phyloP scores from a whole-genome alignment of 1,140 invertebrate species.

The Ips typographus region DNA sequence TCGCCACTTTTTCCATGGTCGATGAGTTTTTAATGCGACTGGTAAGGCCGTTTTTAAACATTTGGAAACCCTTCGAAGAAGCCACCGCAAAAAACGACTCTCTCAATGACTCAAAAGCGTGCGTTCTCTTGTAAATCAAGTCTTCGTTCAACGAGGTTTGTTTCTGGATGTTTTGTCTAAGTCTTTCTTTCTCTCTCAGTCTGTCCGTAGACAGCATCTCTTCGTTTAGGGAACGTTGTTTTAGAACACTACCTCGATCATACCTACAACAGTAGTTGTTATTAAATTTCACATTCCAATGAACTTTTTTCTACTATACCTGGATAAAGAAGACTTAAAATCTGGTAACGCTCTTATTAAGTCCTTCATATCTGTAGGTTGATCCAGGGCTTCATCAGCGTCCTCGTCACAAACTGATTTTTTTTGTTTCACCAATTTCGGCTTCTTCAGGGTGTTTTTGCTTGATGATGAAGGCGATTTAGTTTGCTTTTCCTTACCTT shows the following conservation, averaged over 20 bases:
- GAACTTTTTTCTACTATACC: background rate
- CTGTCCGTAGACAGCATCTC: slow-evolving; percentile 83
- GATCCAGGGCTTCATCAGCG: slow-evolving; percentile 63
- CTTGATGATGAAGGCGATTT: slow-evolving; percentile 4
- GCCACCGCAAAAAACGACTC: slow-evolving; percentile 72
- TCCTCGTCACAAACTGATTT: slow-evolving; percentile 73
- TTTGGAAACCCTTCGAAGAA: slow-evolving; percentile 76
- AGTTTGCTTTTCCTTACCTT: background rate
- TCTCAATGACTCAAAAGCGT: slow-evolving; percentile 69
- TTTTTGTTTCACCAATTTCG: slow-evolving; percentile 77
- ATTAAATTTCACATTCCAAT: background rate
- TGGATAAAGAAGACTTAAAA: slow-evolving; percentile 52
- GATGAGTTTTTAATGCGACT: slow-evolving; percentile 79
- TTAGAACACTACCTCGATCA: slow-evolving; percentile 65
- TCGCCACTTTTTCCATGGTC: slow-evolving; percentile 77
- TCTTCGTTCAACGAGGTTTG: slow-evolving; percentile 87
- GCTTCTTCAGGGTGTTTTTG: slow-evolving; percentile 54
- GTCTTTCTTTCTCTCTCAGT: slow-evolving; percentile 76
- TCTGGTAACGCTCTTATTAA: slow-evolving; percentile 62
- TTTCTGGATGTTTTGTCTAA: slow-evolving; percentile 84
- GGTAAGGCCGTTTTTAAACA: slow-evolving; percentile 73
- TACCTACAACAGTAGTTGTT: slow-evolving; percentile 16
- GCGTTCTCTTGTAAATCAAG: slow-evolving; percentile 70
- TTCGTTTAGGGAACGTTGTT: slow-evolving; percentile 87
- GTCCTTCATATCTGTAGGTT: slow-evolving; percentile 65